A percentile compares a stretch with the other conserved stretches of the same genome.
phyloP scores from a whole-genome alignment of 2,113 vertebrate genomes.

The Pionites leucogaster region DNA sequence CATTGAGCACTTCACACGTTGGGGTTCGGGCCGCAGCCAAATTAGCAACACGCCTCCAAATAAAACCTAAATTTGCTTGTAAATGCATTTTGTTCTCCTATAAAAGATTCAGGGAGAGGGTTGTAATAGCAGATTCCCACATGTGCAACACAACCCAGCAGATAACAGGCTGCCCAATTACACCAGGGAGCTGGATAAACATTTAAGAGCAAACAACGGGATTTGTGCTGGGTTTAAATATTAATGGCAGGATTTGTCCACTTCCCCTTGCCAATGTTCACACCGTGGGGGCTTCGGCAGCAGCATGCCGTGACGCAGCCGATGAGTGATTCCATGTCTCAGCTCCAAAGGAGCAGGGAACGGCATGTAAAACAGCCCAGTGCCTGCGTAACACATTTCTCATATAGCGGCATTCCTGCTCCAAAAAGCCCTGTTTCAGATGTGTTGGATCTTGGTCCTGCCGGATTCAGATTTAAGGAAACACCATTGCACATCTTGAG shows the following conservation, averaged over 20 bases:
- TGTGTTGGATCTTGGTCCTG: constrained; percentile 14
- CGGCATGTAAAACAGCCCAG: constrained; percentile 54
- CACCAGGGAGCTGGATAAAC: constrained; percentile 40
- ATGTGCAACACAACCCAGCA: neutral
- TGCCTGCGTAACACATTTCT: constrained; percentile 46
- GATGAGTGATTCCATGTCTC: constrained; percentile 50
- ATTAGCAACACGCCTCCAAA: constrained; percentile 46
- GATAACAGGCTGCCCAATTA: constrained; percentile 52
- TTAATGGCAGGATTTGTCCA: constrained; percentile 59
- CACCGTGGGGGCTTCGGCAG: constrained; percentile 29
- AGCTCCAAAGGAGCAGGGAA: constrained; percentile 55
- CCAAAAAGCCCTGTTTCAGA: constrained; percentile 46
- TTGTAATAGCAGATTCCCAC: constrained; percentile 33
- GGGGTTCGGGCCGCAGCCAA: constrained; percentile 48
- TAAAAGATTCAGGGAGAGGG: constrained; percentile 26
- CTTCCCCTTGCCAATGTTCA: constrained; percentile 43
- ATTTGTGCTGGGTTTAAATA: constrained; percentile 61
- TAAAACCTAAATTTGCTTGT: constrained; percentile 29
- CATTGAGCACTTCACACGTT: constrained; percentile 28
- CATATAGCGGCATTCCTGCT: constrained; percentile 46
- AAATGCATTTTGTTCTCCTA: constrained; percentile 23
- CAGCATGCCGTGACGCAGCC: constrained; percentile 8
- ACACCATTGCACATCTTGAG: constrained; percentile 4
- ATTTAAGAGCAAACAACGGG: constrained; percentile 63
- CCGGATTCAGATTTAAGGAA: constrained; percentile 37